Percentiles rank a stretch among this genome's conserved stretches.
Conservation (phyloP, 2,113 vertebrate genomes). For the Oryzias celebensis region DNA sequence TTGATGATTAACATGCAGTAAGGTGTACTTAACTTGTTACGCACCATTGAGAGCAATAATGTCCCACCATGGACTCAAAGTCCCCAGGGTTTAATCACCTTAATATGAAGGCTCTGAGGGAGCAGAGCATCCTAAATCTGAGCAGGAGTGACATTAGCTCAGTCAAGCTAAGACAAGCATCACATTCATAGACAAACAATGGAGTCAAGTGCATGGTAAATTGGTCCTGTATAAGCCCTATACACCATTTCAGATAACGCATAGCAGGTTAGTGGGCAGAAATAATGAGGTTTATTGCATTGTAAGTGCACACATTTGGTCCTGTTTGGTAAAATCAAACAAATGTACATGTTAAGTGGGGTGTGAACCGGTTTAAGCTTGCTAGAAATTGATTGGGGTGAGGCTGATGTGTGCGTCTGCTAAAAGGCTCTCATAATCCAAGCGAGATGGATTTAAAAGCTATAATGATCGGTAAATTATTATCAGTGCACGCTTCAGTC, state of each 20-base stretch:
- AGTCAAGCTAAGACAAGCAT: constrained; percentile 75
- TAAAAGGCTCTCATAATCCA: constrained; percentile 44
- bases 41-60: constrained; percentile 70
- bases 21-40: constrained; percentile 63
- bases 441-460: constrained; percentile 47
- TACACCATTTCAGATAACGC: constrained; percentile 75
- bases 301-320: constrained; percentile 72
- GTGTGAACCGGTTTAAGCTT: constrained; percentile 46
- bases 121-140: constrained; percentile 64
- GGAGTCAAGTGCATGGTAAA: constrained; percentile 68
- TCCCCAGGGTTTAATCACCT: constrained; percentile 73
- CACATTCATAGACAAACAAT: constrained; percentile 72
- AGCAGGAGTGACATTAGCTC: constrained; percentile 73
- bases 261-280: constrained; percentile 72
- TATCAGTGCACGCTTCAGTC: constrained; percentile 45
- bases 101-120: constrained; percentile 61
- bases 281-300: constrained; percentile 74
- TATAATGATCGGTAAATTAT: constrained; percentile 26
- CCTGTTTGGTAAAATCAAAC: constrained; percentile 60
- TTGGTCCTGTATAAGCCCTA: constrained; percentile 68
- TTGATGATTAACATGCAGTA: constrained; percentile 72
- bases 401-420: constrained; percentile 27
- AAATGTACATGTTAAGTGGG: constrained; percentile 49
- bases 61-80: constrained; percentile 58
- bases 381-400: constrained; percentile 30